Conservation (phyloP, 2,113 vertebrate genomes). For the Hippolais icterina region DNA sequence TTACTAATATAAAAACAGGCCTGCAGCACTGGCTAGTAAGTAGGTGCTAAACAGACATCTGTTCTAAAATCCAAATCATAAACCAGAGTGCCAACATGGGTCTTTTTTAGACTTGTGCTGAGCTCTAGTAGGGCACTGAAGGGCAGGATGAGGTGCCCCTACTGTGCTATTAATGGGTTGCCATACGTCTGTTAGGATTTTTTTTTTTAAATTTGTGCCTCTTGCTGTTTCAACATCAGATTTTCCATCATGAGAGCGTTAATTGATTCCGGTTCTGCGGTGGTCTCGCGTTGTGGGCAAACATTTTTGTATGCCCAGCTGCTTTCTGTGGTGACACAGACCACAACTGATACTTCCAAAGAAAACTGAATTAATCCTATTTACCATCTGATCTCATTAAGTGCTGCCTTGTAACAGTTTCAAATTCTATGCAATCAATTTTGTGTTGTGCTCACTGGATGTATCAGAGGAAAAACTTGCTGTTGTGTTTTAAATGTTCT, state of each 20-base stretch:
- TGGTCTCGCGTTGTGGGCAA: not conserved
- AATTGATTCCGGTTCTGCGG: not conserved
- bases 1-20: not conserved
- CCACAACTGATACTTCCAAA: not conserved
- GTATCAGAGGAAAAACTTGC: not conserved
- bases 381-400: not conserved
- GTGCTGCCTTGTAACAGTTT: not conserved
- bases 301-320: constrained; percentile 8
- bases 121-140: not conserved
- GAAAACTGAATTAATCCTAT: not conserved
- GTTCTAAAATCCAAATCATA: not conserved
- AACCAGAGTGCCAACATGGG: not conserved
- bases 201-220: not conserved
- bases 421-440: not conserved
- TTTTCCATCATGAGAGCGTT: not conserved
- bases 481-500: not conserved
- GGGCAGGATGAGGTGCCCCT: not conserved
- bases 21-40: not conserved
- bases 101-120: not conserved
- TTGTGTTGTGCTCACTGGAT: not conserved
- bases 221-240: constrained; percentile 10
- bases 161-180: not conserved
- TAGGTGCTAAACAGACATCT: not conserved
- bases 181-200: not conserved
- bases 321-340: not conserved